Evolutionary conservation across 1,140 invertebrate species (phyloP).

Genomic region (Metaphire vulgaris): DNA sequence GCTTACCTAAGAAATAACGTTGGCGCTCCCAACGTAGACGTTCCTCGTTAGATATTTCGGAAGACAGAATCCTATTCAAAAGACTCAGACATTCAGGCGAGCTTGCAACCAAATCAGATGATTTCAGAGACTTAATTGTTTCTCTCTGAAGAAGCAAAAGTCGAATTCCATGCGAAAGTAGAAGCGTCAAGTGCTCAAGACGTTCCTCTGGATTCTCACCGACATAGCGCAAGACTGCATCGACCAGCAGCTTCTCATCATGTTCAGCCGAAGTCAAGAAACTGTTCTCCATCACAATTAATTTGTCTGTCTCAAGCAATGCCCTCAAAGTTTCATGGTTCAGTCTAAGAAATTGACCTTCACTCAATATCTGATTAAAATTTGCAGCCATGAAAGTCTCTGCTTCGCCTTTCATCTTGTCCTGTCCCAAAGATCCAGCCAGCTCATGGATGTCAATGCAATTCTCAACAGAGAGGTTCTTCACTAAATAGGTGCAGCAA

Average conservation of each 20-base stretch:
- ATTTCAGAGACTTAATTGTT: background rate
- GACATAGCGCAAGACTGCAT: background rate
- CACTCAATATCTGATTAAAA: background rate
- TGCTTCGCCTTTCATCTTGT: background rate
- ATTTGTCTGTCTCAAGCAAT: background rate
- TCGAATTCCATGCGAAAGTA: background rate
- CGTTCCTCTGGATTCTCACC: background rate
- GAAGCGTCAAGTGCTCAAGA: background rate
- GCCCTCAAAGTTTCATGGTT: background rate
- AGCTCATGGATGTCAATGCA: background rate
- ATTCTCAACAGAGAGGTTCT: background rate
- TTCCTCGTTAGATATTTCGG: background rate
- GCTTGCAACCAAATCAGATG: background rate
- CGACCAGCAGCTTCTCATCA: background rate
- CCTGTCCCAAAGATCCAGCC: background rate
- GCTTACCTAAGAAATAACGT: background rate
- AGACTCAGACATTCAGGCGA: background rate
- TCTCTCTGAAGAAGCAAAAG: background rate
- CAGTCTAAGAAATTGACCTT: background rate
- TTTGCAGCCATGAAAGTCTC: background rate
- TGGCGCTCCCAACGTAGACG: background rate
- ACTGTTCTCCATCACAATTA: background rate
- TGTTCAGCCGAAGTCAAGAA: background rate
- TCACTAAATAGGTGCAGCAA: background rate
- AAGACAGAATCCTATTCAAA: background rate